Evolutionary conservation across 2,888 invertebrate genomes (phyloP), one percentile per base, ranked within the genome.

Genomic region (Cryptocheilus praepositus): DNA sequence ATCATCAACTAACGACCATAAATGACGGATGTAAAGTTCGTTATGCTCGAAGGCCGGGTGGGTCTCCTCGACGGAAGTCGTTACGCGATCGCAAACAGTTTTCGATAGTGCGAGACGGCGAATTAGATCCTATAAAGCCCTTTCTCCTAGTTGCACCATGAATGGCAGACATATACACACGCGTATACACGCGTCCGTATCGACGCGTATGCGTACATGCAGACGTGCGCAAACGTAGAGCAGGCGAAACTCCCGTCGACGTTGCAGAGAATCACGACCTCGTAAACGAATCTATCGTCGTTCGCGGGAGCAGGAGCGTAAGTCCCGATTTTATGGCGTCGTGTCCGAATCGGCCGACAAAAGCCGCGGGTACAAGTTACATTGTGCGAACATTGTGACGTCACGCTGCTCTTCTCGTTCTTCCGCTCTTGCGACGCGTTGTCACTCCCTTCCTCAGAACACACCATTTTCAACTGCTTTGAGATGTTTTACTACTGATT

Each of bases 281-380:
- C 64, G 71, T 69, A 68, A 70, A 70, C 64, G 70, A 68, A 68
- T 67, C 60, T 65, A 64, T 49, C 60, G 61, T 46, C 19, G 54
- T 55, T 62, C 16, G 44, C 43, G 53, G 36, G 22, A 53, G 8
- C 58, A 28, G 28, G 21, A 43, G 63, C 11, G 54, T 36, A 60
- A 71, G n/a, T 45, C 52, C 65, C 73, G 75, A 73, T 75, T 77
- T 77, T 77, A 77, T 53, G 67, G 64, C 63, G 67, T 67, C 68
- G 67, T 73, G 68, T 69, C 54, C 67, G 72, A 67, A 72, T 59
- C 59, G 68, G 64, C 67, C 58, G 36, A 65, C 65, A 61, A 52
- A 56, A 57, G 64, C 67, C 63, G 53, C 63, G 65, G 43, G 19
- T 64, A 64, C 57, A 28, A 68, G 64, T 67, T 65, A 61, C 25